phyloP scores from a whole-genome alignment of 1,140 invertebrate species.

The Bombus waltoni region DNA sequence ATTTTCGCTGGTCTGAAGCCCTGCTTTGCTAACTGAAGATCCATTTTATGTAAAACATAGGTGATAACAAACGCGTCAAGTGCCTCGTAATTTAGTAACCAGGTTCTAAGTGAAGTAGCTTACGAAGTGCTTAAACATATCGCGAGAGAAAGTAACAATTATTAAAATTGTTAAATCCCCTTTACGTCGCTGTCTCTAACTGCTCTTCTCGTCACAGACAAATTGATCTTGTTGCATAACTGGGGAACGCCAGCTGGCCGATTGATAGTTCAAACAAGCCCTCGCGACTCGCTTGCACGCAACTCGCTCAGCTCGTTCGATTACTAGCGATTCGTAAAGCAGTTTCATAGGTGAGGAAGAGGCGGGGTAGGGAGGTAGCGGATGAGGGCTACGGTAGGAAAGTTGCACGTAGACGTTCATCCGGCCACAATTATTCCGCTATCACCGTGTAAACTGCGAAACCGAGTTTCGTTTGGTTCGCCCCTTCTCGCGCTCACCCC shows the following conservation, averaged over 20 bases:
- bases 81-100: too few species aligned
- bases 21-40: too few species aligned
- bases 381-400: not conserved
- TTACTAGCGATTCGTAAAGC: constrained; percentile 11
- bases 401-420: constrained; percentile 55
- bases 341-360: constrained; percentile 39
- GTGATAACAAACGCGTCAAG: too few species aligned
- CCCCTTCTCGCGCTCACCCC: not conserved
- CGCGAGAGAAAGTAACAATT: too few species aligned
- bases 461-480: constrained; percentile 50
- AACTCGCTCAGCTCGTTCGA: constrained; percentile 4
- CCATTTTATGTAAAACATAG: too few species aligned
- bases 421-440: constrained; percentile 60
- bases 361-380: not conserved
- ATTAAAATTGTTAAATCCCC: not conserved
- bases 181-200: not conserved
- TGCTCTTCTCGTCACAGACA: not conserved
- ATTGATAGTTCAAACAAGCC: constrained; percentile 17
- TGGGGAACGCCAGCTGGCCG: not conserved
- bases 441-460: constrained; percentile 64
- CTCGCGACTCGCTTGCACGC: not conserved
- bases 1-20: too few species aligned
- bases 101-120: too few species aligned
- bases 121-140: too few species aligned
- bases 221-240: constrained; percentile 1